Evolutionary conservation across 2,888 invertebrate species (phyloP), one percentile per base, ranked within the genome.

Genomic region (Catonia carolina): DNA sequence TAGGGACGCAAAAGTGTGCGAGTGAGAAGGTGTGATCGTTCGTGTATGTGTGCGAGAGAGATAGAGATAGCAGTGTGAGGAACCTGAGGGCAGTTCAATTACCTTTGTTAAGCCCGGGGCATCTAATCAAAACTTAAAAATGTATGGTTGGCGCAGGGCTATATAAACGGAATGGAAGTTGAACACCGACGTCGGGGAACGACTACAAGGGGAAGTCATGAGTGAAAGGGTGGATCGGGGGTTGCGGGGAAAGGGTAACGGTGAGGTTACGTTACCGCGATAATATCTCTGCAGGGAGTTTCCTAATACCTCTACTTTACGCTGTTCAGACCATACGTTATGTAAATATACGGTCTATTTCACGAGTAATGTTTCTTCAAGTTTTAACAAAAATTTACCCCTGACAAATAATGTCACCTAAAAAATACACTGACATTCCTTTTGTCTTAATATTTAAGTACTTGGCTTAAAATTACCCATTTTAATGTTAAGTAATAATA

Each of bases 61-160:
- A n/a, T n/a, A n/a, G n/a, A n/a, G n/a, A n/a, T n/a, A n/a, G n/a
- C n/a, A n/a, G n/a, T n/a, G n/a, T 4, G 27, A 27, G 27, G 27
- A 8, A 27, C 27, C 27, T 4, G 27, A 27, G 27, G 27, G 27
- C 27, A 27, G 27, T 27, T 27, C 27, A 27, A 27, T 27, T 27
- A 27, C 27, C 27, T 27, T 27, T 8, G 27, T 27, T 27, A 27
- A 27, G 27, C 27, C 27, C 27, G 27, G 5, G 45, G 2, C 6
- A 23, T 14, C 45, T 45, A 45, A 45, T 45, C 45, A 45, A 27
- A 45, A 45, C 45, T 45, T 45, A 45, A 45, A 45, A 45, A 45
- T 45, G 45, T 45, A 45, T 45, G 45, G 45, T n/a, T 27, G 45
- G 23, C 10, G 45, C 18, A 45, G 23, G 45, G 27, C 27, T 27